A percentile compares a stretch with the other conserved stretches of the same genome.
These are phyloP conservation scores for Periophthalmodon schlosseri DNA, from an alignment of 2,113 vertebrate genomes.

Conservation along the genomic window DNA sequence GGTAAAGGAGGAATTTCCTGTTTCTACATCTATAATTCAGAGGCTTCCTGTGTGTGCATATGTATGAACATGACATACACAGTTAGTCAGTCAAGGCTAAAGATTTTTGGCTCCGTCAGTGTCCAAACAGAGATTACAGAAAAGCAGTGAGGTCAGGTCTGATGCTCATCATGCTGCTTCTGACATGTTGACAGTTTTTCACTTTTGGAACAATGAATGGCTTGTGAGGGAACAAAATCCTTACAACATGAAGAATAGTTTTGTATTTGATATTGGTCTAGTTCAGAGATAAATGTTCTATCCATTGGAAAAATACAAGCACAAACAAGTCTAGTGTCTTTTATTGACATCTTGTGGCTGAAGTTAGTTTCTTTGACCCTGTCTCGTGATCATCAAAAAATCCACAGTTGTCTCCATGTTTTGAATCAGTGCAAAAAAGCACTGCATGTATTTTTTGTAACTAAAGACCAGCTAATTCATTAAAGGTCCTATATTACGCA, in stretches of 20 bases:
- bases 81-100: neutral
- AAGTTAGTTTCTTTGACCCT: neutral
- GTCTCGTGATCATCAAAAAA: neutral
- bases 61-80: constrained; percentile 1
- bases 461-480: no score
- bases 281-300: neutral
- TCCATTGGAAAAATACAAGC: neutral
- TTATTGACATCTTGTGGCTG: neutral
- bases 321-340: neutral
- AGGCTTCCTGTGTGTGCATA: constrained; percentile 64
- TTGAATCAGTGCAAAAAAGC: no score
- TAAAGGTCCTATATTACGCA: no score
- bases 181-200: neutral
- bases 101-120: neutral
- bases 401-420: no score
- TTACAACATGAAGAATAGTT: neutral
- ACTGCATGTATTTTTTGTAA: no score
- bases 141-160: neutral
- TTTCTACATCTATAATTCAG: constrained; percentile 81
- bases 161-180: neutral
- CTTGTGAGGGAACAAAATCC: neutral
- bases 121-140: neutral
- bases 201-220: neutral
- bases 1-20: constrained; percentile 77
- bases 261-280: neutral